phyloP scores from a whole-genome alignment of 92 coral and sea anemone genomes.

The Porites divaricata region DNA sequence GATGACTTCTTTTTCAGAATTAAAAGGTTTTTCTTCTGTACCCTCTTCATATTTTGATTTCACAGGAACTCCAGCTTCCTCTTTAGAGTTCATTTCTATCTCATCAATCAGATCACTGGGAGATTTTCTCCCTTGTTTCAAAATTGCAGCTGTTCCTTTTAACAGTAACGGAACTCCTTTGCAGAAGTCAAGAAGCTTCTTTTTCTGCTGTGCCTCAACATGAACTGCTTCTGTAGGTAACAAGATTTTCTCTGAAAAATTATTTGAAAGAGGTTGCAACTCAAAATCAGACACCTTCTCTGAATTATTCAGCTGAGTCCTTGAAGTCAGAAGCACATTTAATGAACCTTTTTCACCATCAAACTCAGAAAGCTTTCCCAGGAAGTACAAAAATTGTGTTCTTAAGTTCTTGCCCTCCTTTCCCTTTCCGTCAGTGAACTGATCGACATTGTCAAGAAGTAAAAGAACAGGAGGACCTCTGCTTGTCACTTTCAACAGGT shows the following conservation, averaged over 20 bases:
- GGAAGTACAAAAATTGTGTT: not conserved
- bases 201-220: too few relatives aligned
- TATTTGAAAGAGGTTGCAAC: too few relatives aligned
- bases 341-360: conserved; percentile 20
- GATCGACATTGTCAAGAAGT: conserved; percentile 69
- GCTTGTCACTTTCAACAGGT: not conserved
- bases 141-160: too few relatives aligned
- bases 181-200: too few relatives aligned
- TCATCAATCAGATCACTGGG: not conserved
- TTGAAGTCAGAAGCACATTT: conserved; percentile 61
- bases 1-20: too few relatives aligned
- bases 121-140: not conserved
- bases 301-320: too few relatives aligned
- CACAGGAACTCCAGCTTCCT: not conserved
- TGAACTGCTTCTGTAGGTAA: too few relatives aligned
- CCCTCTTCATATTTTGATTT: not conserved
- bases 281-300: too few relatives aligned
- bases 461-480: conserved; percentile 26
- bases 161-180: too few relatives aligned
- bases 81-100: not conserved
- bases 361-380: not conserved
- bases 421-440: not conserved
- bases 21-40: too few relatives aligned
- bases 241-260: too few relatives aligned
- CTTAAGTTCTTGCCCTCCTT: not conserved